Evolutionary conservation across 2,888 invertebrate species (phyloP), one percentile per base, ranked within the genome.

Genomic region (Brachyptera putata): DNA sequence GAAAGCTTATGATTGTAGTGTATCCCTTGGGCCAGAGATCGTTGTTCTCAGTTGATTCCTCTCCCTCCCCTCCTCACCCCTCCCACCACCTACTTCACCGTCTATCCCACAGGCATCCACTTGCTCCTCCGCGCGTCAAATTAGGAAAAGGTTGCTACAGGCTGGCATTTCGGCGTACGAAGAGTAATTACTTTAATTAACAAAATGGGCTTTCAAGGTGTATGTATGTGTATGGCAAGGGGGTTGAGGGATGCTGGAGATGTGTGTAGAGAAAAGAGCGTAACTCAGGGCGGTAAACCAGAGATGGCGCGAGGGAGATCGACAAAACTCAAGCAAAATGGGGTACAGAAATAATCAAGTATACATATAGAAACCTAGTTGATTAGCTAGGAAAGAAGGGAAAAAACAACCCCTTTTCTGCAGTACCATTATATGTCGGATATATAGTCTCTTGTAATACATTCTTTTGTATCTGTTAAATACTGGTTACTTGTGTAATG

Each of bases 151-250:
- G 76, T 74, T 76, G 63, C 60, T 43, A 43, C 57, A 48, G 57
- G 48, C 36, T 62, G 75, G 76, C 76, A 75, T 75, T 76, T 75
- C 73, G 74, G 72, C 62, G 70, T 74, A 74, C 74, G 75, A 76
- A 76, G 76, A 76, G 75, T 76, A 76, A 76, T 76, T 76, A 76
- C 76, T 76, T 76, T 76, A 77, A 76, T 76, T 76, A 76, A 76
- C 76, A 76, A 77, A 76, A 76, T 75, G 75, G 75, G 74, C 61
- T 61, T 57, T 60, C 63, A 63, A 63, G 63, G 61, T 63, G 63
- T 63, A 43, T 63, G 50, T 61, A 58, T 60, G 60, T 46, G 46
- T 30, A 24, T 14, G 34, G 50, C 2, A 21, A 13, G 58, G 30
- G 37, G 48, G 48, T 41, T 30, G 22, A 14, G 60, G 39, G 22